Evolutionary conservation across 2,797 vertebrate species (phyloP), one percentile per base, ranked within the genome.

Genomic region (Bucorvus abyssinicus): DNA sequence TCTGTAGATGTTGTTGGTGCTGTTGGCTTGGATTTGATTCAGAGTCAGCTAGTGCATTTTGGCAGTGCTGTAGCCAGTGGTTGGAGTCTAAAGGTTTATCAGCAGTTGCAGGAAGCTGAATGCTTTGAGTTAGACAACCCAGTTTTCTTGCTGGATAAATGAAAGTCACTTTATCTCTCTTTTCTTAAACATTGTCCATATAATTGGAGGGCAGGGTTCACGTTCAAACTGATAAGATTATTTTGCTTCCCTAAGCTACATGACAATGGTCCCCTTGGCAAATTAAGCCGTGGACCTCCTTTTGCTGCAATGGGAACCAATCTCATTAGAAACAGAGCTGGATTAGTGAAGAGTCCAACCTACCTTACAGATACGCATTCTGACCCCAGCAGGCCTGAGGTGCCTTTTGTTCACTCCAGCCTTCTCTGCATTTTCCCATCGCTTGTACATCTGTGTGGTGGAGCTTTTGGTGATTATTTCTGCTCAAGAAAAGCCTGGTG

Each of bases 251-350:
- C 74, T 84, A 87, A 76, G 8, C 59, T 65, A 36, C 11, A 3
- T 74, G 90, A 96, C 91, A 94, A 83, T 90, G 34, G 70, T 71
- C 17, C 69, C 44, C 76, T 86, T 86, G 69, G 84, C 82, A 95
- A 93, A 96, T 94, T 88, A 92, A 95, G 74, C 44, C 56, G 17
- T 24, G 67, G 44, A 75, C 32, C 56, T 85, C 40, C 55, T 95
- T 92, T 57, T 75, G 65, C 84, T 36, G 17, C 89, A 96, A 92
- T 94, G 94, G 84, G 95, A 97, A 95, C 84, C 68, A 69, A 59
- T 90, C 92, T 96, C 90, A 89, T 96, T 94, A 96, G 94, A 94
- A 97, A 93, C 47, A 67, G 95, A 95, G 92, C 65, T 74, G 92
- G 92, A 91, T 96, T 95, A 96, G 94, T 30, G 64, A 67, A 55